A percentile compares a stretch with the other conserved stretches of the same genome.
Evolutionary conservation across 2,797 vertebrate genomes (phyloP).

Genomic region (Brotula barbata): DNA sequence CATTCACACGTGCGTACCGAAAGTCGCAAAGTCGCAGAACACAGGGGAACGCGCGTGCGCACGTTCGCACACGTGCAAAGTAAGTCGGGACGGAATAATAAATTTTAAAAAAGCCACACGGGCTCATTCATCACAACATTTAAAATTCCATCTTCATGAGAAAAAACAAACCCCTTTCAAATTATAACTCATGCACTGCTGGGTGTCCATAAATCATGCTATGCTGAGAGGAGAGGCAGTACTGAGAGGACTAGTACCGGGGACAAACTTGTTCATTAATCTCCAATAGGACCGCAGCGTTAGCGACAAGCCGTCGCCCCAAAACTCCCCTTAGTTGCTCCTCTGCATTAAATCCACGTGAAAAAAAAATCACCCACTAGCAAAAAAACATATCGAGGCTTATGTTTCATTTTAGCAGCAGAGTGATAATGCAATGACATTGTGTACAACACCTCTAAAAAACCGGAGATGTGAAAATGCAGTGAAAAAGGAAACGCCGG

Average conservation of each 20-base stretch:
- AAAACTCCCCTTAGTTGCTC: constrained; percentile 48
- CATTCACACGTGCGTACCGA: constrained; percentile 5
- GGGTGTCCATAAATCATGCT: constrained; percentile 80
- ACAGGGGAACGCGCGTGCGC: not conserved
- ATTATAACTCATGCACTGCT: constrained; percentile 76
- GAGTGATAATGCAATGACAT: constrained; percentile 46
- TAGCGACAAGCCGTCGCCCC: constrained; percentile 63
- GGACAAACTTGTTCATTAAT: constrained; percentile 80
- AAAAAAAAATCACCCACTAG: constrained; percentile 31
- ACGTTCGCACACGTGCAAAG: constrained; percentile 1
- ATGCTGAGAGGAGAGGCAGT: constrained; percentile 58
- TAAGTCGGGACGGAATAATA: constrained; percentile 47
- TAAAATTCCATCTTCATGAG: constrained; percentile 80
- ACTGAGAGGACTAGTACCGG: constrained; percentile 56
- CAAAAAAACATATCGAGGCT: constrained; percentile 34
- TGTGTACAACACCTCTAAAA: constrained; percentile 1
- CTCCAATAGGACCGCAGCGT: constrained; percentile 64
- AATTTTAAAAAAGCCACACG: constrained; percentile 63
- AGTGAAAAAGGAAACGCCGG: constrained; percentile 7
- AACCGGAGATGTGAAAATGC: constrained; percentile 13
- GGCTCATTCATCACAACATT: constrained; percentile 78
- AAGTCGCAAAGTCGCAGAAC: too few relatives aligned
- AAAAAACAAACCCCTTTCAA: constrained; percentile 80
- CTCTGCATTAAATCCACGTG: constrained; percentile 52
- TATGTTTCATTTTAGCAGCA: constrained; percentile 49